Conservation (phyloP, 2,797 vertebrate species). For the Acrossocheilus wenchowensis region DNA sequence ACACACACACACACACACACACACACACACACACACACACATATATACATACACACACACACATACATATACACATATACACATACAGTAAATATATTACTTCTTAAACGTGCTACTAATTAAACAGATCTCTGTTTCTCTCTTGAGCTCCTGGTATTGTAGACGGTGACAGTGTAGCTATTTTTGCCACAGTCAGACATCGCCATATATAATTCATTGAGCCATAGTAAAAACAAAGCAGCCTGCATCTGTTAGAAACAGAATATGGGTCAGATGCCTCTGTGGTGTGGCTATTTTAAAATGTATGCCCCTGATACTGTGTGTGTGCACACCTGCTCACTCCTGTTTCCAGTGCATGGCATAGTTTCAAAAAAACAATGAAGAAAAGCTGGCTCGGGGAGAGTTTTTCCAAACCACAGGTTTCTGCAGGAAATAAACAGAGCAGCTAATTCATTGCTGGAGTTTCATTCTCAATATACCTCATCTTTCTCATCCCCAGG, state of each 20-base stretch:
- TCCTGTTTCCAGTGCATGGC: neutral
- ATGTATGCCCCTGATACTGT: neutral
- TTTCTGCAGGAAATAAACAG: slow-evolving; percentile 3
- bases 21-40: too few species aligned
- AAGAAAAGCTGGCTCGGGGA: neutral
- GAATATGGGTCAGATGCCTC: slow-evolving; percentile 22
- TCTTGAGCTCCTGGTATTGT: slow-evolving; percentile 2
- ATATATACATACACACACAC: too few species aligned
- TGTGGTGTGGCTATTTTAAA: slow-evolving; percentile 26
- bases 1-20: too few species aligned
- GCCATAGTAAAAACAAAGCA: slow-evolving; percentile 28
- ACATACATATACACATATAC: too few species aligned
- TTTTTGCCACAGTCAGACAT: slow-evolving; percentile 55
- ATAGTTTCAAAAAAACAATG: neutral
- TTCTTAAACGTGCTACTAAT: neutral
- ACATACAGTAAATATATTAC: neutral
- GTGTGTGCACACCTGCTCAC: neutral
- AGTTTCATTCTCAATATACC: neutral
- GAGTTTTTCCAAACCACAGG: neutral
- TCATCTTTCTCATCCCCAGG: slow-evolving; percentile 68
- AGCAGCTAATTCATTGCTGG: neutral
- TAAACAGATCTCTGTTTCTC: neutral
- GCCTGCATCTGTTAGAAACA: slow-evolving; percentile 3
- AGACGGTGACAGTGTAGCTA: slow-evolving; percentile 47
- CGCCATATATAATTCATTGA: slow-evolving; percentile 56